A percentile compares a stretch with the other conserved stretches of the same genome.
These are phyloP conservation scores for Syritta pipiens DNA, from an alignment of 2,888 invertebrate species.

Conservation along the genomic window DNA sequence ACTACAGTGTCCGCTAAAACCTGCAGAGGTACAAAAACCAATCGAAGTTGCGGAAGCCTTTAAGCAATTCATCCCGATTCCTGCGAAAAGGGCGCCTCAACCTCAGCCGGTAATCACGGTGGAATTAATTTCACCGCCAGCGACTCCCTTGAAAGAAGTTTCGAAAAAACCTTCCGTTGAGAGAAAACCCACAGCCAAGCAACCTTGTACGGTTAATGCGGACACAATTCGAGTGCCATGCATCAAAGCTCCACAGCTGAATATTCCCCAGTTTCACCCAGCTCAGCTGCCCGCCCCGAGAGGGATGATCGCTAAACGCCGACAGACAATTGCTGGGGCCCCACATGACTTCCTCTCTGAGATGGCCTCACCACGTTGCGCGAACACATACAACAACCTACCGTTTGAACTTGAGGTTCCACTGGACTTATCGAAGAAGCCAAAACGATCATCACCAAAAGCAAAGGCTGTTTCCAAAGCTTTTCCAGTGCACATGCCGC, in stretches of 20 bases:
- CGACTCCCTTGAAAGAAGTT: slow-evolving; percentile 5
- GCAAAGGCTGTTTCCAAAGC: slow-evolving; percentile 28
- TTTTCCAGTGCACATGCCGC: slow-evolving; percentile 29
- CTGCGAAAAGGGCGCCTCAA: slow-evolving; percentile 10
- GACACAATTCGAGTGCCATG: slow-evolving; percentile 54
- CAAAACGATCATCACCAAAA: slow-evolving; percentile 66
- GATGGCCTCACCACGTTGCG: slow-evolving; percentile 49
- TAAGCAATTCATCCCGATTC: too few species aligned
- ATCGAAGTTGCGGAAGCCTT: too few species aligned
- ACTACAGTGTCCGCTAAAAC: too few species aligned
- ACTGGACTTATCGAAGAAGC: slow-evolving; percentile 76
- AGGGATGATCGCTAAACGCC: slow-evolving; percentile 61
- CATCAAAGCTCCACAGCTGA: slow-evolving; percentile 39
- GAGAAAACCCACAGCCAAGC: slow-evolving; percentile 11
- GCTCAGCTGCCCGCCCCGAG: slow-evolving; percentile 56
- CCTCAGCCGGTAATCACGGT: too few species aligned
- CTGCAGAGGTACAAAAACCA: too few species aligned
- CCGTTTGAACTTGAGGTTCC: slow-evolving; percentile 74
- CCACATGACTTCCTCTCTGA: slow-evolving; percentile 54
- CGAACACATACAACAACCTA: slow-evolving; percentile 47
- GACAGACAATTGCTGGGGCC: slow-evolving; percentile 57
- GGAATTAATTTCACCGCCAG: too few species aligned
- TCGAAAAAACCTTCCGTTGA: slow-evolving; percentile 7
- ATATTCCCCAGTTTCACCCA: slow-evolving; percentile 56
- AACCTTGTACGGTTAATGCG: slow-evolving; percentile 30